These are phyloP conservation scores for Trichopoda pennipes DNA, from an alignment of 2,888 invertebrate genomes.

Conservation along the genomic window DNA sequence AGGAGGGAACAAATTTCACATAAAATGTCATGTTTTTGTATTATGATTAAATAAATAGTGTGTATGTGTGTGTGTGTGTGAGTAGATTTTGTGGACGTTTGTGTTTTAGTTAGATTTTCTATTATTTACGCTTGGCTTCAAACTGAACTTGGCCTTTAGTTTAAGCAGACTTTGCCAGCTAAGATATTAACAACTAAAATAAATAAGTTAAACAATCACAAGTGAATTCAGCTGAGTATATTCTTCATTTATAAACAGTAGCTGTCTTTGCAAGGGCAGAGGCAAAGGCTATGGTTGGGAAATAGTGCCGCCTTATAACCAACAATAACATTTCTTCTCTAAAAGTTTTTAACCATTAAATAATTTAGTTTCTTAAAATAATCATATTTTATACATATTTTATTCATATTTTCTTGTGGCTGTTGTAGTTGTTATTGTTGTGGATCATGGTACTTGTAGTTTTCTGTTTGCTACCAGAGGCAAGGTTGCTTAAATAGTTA, in stretches of 20 bases:
- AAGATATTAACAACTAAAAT: conserved; percentile 22
- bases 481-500: conserved; percentile 52
- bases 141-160: conserved; percentile 66
- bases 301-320: conserved; percentile 5
- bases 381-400: conserved; percentile 34
- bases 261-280: not conserved
- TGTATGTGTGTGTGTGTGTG: conserved; percentile 36
- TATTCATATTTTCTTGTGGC: conserved; percentile 21
- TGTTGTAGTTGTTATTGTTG: conserved; percentile 19
- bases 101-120: conserved; percentile 38
- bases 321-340: conserved; percentile 7
- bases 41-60: conserved; percentile 19
- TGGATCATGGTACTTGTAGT: not conserved
- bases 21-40: conserved; percentile 57
- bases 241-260: conserved; percentile 47
- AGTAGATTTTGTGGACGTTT: not conserved
- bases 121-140: conserved; percentile 64
- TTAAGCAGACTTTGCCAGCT: conserved; percentile 22
- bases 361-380: not conserved
- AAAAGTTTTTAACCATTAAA: conserved; percentile 16
- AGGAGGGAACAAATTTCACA: conserved; percentile 50
- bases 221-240: conserved; percentile 25
- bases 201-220: conserved; percentile 43
- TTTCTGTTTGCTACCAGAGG: conserved; percentile 56
- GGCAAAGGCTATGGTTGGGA: conserved; percentile 1